Percentiles rank a stretch among this genome's conserved stretches.
Conservation (phyloP, 2,797 vertebrate genomes). For the Urophycis tenuis region DNA sequence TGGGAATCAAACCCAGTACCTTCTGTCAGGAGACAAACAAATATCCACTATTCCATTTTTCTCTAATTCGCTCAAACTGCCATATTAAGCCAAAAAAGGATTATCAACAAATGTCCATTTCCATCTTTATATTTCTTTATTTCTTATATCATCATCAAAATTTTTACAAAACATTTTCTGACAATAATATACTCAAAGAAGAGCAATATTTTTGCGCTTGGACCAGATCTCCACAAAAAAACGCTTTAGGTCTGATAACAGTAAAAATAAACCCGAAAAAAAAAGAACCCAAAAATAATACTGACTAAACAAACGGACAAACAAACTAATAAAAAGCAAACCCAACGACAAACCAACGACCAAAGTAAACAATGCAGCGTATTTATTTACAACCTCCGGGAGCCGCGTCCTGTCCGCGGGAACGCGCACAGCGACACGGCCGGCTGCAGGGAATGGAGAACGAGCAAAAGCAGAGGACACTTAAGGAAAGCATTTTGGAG, state of each 20-base stretch:
- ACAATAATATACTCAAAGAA: conserved; percentile 82
- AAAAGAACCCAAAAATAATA: conserved; percentile 29
- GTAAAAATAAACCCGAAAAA: conserved; percentile 55
- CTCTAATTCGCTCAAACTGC: background rate
- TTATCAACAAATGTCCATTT: conserved; percentile 33
- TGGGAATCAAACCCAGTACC: background rate
- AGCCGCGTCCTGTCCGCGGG: conserved; percentile 52
- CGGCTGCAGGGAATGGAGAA: conserved; percentile 39
- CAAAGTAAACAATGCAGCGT: conserved; percentile 68
- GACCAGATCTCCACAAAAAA: conserved; percentile 71
- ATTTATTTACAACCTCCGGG: conserved; percentile 78
- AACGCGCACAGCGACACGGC: conserved; percentile 53
- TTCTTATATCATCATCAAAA: conserved; percentile 82
- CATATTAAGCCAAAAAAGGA: background rate
- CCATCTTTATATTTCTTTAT: conserved; percentile 78
- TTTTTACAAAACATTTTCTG: conserved; percentile 83
- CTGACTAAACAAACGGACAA: conserved; percentile 19
- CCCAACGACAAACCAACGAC: conserved; percentile 59
- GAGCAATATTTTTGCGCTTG: conserved; percentile 76
- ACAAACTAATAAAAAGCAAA: conserved; percentile 39
- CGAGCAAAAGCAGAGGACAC: conserved; percentile 1
- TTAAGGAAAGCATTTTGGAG: conserved; percentile 28
- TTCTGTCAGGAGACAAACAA: background rate
- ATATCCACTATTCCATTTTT: too few species aligned
- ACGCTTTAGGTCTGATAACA: conserved; percentile 68